A percentile compares a stretch with the other conserved stretches of the same genome.
phyloP scores from a whole-genome alignment of 2,113 vertebrate genomes.

The Holacanthus passer region DNA sequence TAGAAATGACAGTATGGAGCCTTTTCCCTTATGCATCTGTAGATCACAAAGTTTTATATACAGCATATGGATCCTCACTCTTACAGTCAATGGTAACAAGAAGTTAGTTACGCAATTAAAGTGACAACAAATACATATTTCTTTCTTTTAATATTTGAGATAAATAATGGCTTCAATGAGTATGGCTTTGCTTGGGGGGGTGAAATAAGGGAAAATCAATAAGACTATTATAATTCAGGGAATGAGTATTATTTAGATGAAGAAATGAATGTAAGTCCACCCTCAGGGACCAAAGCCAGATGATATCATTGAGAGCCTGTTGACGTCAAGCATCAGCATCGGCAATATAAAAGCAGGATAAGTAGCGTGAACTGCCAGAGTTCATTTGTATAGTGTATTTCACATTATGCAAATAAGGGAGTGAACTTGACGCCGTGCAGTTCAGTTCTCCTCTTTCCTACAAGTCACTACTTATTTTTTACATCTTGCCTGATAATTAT shows the following conservation, averaged over 20 bases:
- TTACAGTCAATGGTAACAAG: slow-evolving; percentile 26
- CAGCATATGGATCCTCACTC: slow-evolving; percentile 5
- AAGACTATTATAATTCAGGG: slow-evolving; percentile 63
- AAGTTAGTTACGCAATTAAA: slow-evolving; percentile 46
- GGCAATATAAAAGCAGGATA: slow-evolving; percentile 34
- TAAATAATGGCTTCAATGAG: slow-evolving; percentile 62
- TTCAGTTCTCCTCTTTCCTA: slow-evolving; percentile 3
- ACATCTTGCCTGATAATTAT: slow-evolving; percentile 22
- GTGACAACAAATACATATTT: slow-evolving; percentile 2
- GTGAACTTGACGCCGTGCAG: slow-evolving; percentile 4
- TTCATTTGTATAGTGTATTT: slow-evolving; percentile 52
- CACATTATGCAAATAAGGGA: slow-evolving; percentile 17
- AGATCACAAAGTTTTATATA: slow-evolving; percentile 7
- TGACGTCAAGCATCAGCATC: slow-evolving; percentile 53
- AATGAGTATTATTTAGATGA: slow-evolving; percentile 67
- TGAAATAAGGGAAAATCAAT: slow-evolving; percentile 74
- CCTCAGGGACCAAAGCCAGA: slow-evolving; percentile 61
- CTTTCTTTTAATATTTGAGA: slow-evolving; percentile 43
- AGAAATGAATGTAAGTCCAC: slow-evolving; percentile 63
- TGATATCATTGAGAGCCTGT: slow-evolving; percentile 66
- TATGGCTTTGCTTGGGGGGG: not conserved
- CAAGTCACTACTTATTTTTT: not conserved
- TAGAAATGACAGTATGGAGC: slow-evolving; percentile 9
- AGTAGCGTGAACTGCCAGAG: slow-evolving; percentile 39
- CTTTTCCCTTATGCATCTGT: slow-evolving; percentile 15